A percentile compares a stretch with the other conserved stretches of the same genome.
phyloP scores from a whole-genome alignment of 2,888 invertebrate genomes.

The Sinotaia quadrata region DNA sequence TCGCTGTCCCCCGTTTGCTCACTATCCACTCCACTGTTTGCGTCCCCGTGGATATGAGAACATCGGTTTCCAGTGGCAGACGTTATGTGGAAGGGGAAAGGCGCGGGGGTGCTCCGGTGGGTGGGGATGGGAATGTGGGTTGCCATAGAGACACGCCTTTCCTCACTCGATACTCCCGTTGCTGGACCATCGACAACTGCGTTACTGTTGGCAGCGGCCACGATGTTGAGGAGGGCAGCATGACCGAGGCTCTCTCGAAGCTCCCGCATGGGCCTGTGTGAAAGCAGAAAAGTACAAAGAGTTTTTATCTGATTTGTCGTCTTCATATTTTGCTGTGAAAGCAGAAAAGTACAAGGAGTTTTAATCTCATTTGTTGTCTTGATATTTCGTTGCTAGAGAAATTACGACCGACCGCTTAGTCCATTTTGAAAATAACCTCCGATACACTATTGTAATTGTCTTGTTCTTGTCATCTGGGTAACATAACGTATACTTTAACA shows the following conservation, averaged over 20 bases:
- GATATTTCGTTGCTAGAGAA: too few relatives aligned
- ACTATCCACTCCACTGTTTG: too few relatives aligned
- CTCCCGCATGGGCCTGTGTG: conserved; percentile 32
- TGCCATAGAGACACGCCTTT: neutral
- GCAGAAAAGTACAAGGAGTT: too few relatives aligned
- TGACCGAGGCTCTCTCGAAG: conserved; percentile 49
- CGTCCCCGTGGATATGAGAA: too few relatives aligned
- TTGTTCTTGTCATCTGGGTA: too few relatives aligned
- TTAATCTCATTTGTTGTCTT: too few relatives aligned
- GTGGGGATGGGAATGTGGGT: neutral
- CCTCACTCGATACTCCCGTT: neutral
- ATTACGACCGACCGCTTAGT: neutral
- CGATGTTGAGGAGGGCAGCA: conserved; percentile 56
- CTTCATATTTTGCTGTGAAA: too few relatives aligned
- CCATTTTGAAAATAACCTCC: neutral
- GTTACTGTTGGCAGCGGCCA: conserved; percentile 54
- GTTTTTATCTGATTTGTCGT: too few relatives aligned
- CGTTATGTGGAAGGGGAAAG: neutral
- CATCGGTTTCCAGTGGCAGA: neutral
- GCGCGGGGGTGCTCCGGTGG: neutral
- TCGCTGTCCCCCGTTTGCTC: neutral
- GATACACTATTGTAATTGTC: too few relatives aligned
- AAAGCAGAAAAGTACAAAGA: too few relatives aligned
- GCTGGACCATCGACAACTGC: neutral
- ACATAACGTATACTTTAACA: too few relatives aligned